These are phyloP conservation scores for Oxycera nigricornis DNA, from an alignment of 2,888 invertebrate genomes.

Conservation along the genomic window DNA sequence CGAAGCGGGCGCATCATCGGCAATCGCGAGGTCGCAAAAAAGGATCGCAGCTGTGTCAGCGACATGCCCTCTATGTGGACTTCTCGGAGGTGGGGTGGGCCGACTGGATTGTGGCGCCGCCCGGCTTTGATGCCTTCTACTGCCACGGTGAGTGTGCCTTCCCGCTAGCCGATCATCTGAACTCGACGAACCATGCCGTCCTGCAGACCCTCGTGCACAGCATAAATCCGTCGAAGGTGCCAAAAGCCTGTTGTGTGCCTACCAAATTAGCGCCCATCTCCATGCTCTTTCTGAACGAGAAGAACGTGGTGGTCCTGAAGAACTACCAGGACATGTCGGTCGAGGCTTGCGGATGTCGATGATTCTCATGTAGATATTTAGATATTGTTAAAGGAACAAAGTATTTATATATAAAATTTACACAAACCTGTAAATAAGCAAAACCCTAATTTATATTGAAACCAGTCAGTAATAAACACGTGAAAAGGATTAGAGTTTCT, in stretches of 20 bases:
- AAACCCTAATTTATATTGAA: slow-evolving; percentile 34
- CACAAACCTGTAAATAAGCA: slow-evolving; percentile 35
- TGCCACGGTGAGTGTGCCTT: slow-evolving; percentile 96
- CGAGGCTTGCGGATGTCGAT: slow-evolving; percentile 97
- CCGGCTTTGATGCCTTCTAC: slow-evolving; percentile 95
- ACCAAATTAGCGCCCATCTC: slow-evolving; percentile 93
- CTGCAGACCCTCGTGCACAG: slow-evolving; percentile 97
- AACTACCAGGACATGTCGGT: slow-evolving; percentile 99
- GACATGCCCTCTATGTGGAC: slow-evolving; percentile 91
- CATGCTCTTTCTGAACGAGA: slow-evolving; percentile 95
- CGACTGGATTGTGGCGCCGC: slow-evolving; percentile 98
- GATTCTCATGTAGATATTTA: slow-evolving; percentile 54
- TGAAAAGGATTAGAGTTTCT: slow-evolving; percentile 28
- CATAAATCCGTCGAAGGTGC: slow-evolving; percentile 87
- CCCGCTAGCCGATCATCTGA: slow-evolving; percentile 91
- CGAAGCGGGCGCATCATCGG: slow-evolving; percentile 57
- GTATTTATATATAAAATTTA: slow-evolving; percentile 37
- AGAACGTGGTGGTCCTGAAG: slow-evolving; percentile 94
- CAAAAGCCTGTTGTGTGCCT: slow-evolving; percentile 97
- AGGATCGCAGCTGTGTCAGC: slow-evolving; percentile 81
- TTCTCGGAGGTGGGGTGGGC: slow-evolving; percentile 97
- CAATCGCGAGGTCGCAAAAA: slow-evolving; percentile 70
- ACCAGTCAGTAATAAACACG: slow-evolving; percentile 36
- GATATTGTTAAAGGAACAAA: slow-evolving; percentile 21
- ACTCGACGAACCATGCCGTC: slow-evolving; percentile 98